Evolutionary conservation across 2,113 vertebrate species (phyloP).

Genomic region (Hippolais icterina): DNA sequence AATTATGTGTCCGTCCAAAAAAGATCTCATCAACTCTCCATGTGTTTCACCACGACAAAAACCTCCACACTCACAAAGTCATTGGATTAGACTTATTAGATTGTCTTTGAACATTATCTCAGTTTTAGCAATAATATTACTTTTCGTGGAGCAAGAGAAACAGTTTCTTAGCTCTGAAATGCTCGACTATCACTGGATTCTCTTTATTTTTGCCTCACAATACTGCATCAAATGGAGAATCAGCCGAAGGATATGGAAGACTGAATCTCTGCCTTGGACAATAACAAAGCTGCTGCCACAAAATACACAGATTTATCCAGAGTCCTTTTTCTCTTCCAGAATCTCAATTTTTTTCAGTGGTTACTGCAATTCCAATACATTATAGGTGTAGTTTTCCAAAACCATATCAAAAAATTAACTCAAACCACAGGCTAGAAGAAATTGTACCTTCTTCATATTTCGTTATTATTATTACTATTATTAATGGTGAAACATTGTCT

Average conservation of each 20-base stretch:
- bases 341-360: background rate
- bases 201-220: background rate
- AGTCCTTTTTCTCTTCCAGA: background rate
- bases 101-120: background rate
- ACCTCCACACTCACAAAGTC: background rate
- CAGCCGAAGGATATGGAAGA: background rate
- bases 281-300: background rate
- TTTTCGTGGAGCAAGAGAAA: background rate
- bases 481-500: background rate
- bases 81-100: background rate
- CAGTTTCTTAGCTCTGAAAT: background rate
- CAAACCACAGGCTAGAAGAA: background rate
- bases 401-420: background rate
- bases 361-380: background rate
- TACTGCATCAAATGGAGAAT: background rate
- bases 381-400: background rate
- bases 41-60: background rate
- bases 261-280: background rate
- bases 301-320: background rate
- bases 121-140: background rate
- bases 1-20: background rate
- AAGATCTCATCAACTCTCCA: background rate
- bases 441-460: background rate
- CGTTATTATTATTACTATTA: background rate
- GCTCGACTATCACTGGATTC: background rate